A percentile compares a stretch with the other conserved stretches of the same genome.
Evolutionary conservation across 1,140 invertebrate species (phyloP).

Genomic region (Penaeus indicus): DNA sequence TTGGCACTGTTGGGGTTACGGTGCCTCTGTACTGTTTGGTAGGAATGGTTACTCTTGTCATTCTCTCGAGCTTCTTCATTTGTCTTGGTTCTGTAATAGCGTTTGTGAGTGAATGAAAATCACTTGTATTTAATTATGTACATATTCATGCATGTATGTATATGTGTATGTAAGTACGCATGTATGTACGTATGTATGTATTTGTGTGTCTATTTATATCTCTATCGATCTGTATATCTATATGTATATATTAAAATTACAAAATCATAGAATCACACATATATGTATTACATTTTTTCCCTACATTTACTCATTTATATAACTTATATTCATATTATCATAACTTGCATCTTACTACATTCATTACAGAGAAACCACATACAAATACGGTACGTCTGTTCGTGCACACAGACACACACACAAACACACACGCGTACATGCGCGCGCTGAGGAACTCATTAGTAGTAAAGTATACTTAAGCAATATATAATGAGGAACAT

Average conservation of each 20-base stretch:
- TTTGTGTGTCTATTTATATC: neutral
- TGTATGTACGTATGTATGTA: neutral
- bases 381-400: neutral
- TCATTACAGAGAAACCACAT: neutral
- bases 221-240: neutral
- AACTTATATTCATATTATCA: neutral
- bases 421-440: conserved; percentile 3
- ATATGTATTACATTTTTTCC: neutral
- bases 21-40: no score
- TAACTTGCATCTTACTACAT: no score
- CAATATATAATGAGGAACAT: neutral
- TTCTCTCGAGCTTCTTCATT: neutral
- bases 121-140: neutral
- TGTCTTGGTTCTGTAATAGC: neutral
- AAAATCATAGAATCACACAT: neutral
- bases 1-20: no score
- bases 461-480: conserved; percentile 11
- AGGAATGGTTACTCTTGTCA: no score
- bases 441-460: neutral
- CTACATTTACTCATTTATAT: neutral
- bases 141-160: neutral
- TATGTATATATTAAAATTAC: neutral
- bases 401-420: conserved; percentile 21
- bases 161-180: neutral
- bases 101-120: neutral